Conservation (phyloP, 2,113 vertebrate genomes). For the Coptodon rendalli region DNA sequence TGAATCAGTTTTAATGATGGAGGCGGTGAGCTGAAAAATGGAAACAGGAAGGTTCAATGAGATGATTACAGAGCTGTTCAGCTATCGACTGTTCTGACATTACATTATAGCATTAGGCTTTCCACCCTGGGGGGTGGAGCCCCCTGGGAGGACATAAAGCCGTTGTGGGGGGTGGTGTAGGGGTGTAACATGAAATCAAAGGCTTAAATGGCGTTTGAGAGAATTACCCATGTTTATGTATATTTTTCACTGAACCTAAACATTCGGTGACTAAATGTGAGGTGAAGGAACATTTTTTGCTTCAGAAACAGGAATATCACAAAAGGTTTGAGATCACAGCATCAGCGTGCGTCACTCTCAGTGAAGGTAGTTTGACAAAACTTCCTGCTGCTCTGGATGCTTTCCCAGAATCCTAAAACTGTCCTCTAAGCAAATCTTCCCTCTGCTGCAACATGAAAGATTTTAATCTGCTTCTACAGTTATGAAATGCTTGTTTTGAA, state of each 20-base stretch:
- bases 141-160: rapidly evolving
- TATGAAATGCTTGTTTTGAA: neutral
- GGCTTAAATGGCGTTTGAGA: neutral
- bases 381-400: neutral
- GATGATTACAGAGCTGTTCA: neutral
- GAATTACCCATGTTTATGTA: neutral
- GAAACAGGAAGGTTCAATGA: neutral
- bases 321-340: rapidly evolving
- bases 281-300: neutral
- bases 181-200: neutral
- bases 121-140: neutral
- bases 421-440: neutral
- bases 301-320: rapidly evolving
- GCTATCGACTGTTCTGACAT: neutral
- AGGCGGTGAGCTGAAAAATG: rapidly evolving
- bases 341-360: neutral
- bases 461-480: neutral
- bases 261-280: neutral
- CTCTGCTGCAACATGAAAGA: neutral
- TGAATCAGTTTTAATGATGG: neutral
- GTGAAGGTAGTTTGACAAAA: neutral
- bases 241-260: neutral
- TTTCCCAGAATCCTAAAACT: neutral
- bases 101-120: neutral
- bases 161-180: neutral